These are phyloP conservation scores for Leptocoma aspasia DNA, from an alignment of 2,113 vertebrate genomes.

Conservation along the genomic window DNA sequence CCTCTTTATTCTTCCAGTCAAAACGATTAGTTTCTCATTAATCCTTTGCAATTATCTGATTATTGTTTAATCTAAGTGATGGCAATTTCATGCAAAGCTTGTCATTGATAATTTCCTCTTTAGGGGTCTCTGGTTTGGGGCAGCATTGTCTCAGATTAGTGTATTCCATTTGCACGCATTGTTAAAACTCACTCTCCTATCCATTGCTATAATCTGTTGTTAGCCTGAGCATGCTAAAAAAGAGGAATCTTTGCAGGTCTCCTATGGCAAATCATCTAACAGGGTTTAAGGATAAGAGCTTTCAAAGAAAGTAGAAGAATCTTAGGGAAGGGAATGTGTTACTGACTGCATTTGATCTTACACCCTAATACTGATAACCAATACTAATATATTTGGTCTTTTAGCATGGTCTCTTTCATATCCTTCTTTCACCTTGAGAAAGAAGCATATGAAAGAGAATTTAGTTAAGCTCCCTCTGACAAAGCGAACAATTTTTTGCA, in stretches of 20 bases:
- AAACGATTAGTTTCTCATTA: background rate
- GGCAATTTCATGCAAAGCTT: background rate
- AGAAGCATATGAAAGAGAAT: background rate
- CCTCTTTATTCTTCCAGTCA: background rate
- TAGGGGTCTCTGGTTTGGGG: background rate
- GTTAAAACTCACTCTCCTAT: background rate
- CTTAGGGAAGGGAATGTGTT: background rate
- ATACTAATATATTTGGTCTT: background rate
- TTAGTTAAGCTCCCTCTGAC: conserved; percentile 2
- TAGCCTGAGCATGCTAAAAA: background rate
- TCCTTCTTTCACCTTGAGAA: background rate
- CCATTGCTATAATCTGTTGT: background rate
- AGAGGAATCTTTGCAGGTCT: background rate
- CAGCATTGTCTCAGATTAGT: background rate
- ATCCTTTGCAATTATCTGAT: background rate
- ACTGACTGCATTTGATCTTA: background rate
- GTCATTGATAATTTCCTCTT: background rate
- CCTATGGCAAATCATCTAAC: background rate
- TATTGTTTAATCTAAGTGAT: background rate
- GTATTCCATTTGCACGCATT: background rate
- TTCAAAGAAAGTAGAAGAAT: background rate
- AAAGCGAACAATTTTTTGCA: conserved; percentile 9
- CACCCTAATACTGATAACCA: background rate
- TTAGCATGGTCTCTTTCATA: background rate
- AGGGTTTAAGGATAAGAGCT: background rate